Conservation (phyloP, 2,888 invertebrate genomes). For the Drosophila monieri region DNA sequence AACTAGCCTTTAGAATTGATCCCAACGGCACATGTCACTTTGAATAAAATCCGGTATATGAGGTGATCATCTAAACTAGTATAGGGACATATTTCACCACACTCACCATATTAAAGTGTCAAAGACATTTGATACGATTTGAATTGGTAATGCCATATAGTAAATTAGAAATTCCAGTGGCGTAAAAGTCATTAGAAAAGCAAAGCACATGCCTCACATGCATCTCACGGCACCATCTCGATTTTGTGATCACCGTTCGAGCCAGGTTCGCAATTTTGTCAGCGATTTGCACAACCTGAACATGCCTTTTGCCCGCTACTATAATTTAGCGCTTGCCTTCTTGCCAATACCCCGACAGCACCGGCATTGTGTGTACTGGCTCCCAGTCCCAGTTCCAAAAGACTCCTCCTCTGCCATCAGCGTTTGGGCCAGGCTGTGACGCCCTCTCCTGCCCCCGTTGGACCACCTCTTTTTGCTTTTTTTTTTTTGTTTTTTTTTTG, state of each 20-base stretch:
- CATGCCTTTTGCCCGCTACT: conserved; percentile 57
- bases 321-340: conserved; percentile 64
- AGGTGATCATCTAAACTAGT: not conserved
- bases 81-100: not conserved
- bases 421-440: conserved; percentile 1
- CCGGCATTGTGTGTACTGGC: conserved; percentile 53
- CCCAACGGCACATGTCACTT: not conserved
- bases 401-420: conserved; percentile 18
- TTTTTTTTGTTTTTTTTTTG: conserved; percentile 2
- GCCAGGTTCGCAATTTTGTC: conserved; percentile 61
- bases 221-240: conserved; percentile 33
- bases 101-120: not conserved
- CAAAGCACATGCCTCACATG: not conserved
- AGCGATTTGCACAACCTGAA: conserved; percentile 76
- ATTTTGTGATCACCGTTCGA: conserved; percentile 26
- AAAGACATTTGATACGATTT: not conserved
- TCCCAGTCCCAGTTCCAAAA: conserved; percentile 17
- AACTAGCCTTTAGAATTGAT: not conserved
- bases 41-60: not conserved
- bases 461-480: conserved; percentile 8
- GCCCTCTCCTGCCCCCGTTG: conserved; percentile 5
- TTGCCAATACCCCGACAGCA: conserved; percentile 18
- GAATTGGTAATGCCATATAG: conserved; percentile 1
- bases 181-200: not conserved
- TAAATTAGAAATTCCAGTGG: conserved; percentile 3